Conservation (phyloP, 2,888 invertebrate genomes). For the Polylopha cassiicola region DNA sequence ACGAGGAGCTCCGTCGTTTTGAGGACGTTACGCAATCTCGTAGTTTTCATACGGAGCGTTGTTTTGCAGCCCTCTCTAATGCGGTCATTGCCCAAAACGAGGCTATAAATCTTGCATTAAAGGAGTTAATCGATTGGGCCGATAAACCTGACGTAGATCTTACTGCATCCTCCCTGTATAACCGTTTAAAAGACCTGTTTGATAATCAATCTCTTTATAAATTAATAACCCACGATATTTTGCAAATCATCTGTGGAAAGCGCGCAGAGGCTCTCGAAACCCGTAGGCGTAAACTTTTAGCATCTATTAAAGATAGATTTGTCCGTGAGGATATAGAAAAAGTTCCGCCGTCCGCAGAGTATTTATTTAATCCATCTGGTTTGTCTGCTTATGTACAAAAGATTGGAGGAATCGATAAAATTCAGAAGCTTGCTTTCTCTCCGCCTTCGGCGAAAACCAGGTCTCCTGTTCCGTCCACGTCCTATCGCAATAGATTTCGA, state of each 20-base stretch:
- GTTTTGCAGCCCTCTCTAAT: conserved; percentile 2
- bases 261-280: neutral
- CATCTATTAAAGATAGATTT: neutral
- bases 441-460: too few relatives aligned
- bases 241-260: conserved; percentile 3
- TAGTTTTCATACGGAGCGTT: conserved; percentile 2
- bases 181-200: conserved; percentile 1
- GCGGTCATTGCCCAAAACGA: conserved; percentile 1
- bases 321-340: neutral
- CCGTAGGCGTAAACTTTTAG: neutral
- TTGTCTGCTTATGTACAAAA: too few relatives aligned
- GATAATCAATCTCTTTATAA: neutral
- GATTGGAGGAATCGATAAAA: too few relatives aligned
- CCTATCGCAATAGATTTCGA: too few relatives aligned
- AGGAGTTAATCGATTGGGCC: neutral
- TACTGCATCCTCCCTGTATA: neutral
- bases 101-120: neutral
- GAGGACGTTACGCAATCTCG: too few relatives aligned
- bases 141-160: neutral
- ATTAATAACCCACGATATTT: conserved; percentile 1
- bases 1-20: conserved; percentile 6
- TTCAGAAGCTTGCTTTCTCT: too few relatives aligned
- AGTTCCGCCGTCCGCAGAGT: conserved; percentile 1
- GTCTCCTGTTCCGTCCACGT: too few relatives aligned
- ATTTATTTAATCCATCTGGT: too few relatives aligned